Conservation (phyloP, 1,140 invertebrate species). For the Frieseomelitta varia region DNA sequence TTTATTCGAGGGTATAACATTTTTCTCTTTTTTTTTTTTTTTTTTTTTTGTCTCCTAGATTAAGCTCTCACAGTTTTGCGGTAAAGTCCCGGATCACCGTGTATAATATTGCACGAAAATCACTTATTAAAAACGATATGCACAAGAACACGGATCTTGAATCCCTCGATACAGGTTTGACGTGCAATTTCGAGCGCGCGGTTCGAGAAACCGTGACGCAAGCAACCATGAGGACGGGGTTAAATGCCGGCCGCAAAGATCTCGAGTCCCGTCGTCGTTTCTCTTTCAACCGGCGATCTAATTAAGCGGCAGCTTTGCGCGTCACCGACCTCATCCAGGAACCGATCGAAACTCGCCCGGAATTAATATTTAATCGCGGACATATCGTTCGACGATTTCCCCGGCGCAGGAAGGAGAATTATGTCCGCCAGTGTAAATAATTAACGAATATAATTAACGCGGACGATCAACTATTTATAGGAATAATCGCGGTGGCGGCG, state of each 20-base stretch:
- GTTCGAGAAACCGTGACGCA: background rate
- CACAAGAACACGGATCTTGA: too few relatives aligned
- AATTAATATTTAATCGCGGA: background rate
- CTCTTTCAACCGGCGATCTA: background rate
- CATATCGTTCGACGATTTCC: background rate
- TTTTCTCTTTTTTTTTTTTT: too few relatives aligned
- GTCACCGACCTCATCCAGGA: background rate
- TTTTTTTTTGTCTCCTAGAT: too few relatives aligned
- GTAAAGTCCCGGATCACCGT: too few relatives aligned
- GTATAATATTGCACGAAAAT: too few relatives aligned
- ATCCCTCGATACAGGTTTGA: too few relatives aligned
- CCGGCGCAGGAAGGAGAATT: background rate
- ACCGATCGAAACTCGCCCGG: background rate
- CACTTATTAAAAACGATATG: too few relatives aligned
- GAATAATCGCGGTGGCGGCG: slow-evolving; percentile 12
- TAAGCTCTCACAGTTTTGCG: too few relatives aligned
- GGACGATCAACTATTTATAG: background rate
- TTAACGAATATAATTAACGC: background rate
- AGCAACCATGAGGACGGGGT: background rate
- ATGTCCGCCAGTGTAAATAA: background rate
- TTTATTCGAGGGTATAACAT: too few relatives aligned
- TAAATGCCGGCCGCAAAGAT: background rate
- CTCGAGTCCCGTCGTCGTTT: background rate
- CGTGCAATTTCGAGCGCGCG: too few relatives aligned
- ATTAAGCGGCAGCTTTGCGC: background rate